phyloP scores from a whole-genome alignment of 2,888 invertebrate species.

The Iselma pallidipennis region DNA sequence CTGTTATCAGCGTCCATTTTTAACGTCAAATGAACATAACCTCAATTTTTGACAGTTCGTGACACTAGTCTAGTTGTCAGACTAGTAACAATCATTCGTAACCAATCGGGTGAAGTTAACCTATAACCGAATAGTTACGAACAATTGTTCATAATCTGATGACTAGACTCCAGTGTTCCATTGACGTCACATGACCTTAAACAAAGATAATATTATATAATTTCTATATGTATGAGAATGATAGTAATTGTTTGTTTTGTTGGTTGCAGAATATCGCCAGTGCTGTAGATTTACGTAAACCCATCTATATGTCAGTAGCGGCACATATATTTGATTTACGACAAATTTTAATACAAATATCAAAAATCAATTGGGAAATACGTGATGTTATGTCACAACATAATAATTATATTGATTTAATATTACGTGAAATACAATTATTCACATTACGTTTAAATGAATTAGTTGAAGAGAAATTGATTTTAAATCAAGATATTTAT shows the following conservation, averaged over 20 bases:
- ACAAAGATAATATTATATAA: not conserved
- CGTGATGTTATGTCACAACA: constrained; percentile 95
- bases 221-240: too few species aligned
- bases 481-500: constrained; percentile 70
- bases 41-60: not conserved
- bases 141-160: too few species aligned
- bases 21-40: not conserved
- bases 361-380: constrained; percentile 92
- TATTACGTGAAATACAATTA: constrained; percentile 71
- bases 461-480: constrained; percentile 66
- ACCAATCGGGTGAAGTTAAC: too few species aligned
- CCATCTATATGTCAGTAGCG: constrained; percentile 86
- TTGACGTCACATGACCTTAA: too few species aligned
- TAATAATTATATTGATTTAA: constrained; percentile 82
- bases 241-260: not conserved
- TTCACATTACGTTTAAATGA: constrained; percentile 79
- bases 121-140: too few species aligned
- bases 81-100: too few species aligned
- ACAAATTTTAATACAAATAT: constrained; percentile 80
- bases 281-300: constrained; percentile 75
- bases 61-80: too few species aligned
- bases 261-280: constrained; percentile 66
- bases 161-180: too few species aligned
- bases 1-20: constrained; percentile 13
- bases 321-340: constrained; percentile 79